Evolutionary conservation across 1,140 invertebrate genomes (phyloP).

Genomic region (Probaryconus sp.): DNA sequence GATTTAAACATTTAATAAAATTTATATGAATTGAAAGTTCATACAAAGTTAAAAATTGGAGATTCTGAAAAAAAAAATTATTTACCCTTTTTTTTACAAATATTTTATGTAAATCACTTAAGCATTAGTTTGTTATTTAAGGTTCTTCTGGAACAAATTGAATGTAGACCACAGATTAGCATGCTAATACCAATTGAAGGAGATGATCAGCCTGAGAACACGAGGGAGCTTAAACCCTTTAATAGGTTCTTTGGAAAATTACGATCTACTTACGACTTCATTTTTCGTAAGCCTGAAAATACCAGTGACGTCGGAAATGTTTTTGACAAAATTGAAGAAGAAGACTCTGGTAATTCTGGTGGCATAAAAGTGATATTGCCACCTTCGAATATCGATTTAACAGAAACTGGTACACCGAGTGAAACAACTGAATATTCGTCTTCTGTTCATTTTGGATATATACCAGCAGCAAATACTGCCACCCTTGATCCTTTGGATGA

Average conservation of each 20-base stretch:
- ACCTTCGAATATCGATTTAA: slow-evolving; percentile 55
- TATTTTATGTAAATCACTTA: too few relatives aligned
- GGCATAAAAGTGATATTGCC: slow-evolving; percentile 8
- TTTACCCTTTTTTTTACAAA: slow-evolving; percentile 2
- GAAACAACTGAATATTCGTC: too few relatives aligned
- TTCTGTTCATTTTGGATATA: too few relatives aligned
- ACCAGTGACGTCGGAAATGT: slow-evolving; percentile 65
- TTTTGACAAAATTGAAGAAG: slow-evolving; percentile 7
- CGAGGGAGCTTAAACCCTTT: slow-evolving; percentile 57
- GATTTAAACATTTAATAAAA: too few relatives aligned
- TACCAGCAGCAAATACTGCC: too few relatives aligned
- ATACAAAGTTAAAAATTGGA: too few relatives aligned
- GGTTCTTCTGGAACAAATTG: slow-evolving; percentile 60
- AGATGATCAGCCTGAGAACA: slow-evolving; percentile 49
- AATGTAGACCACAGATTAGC: slow-evolving; percentile 66
- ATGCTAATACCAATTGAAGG: slow-evolving; percentile 68
- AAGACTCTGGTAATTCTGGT: slow-evolving; percentile 9
- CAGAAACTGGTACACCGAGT: too few relatives aligned
- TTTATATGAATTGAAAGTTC: too few relatives aligned
- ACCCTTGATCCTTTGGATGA: too few relatives aligned
- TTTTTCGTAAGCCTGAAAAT: slow-evolving; percentile 67
- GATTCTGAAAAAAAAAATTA: too few relatives aligned
- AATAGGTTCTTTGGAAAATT: slow-evolving; percentile 70
- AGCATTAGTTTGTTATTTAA: slow-evolving; percentile 43
- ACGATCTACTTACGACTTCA: slow-evolving; percentile 68